Evolutionary conservation across 2,113 vertebrate species (phyloP), one percentile per base, ranked within the genome.

Genomic region (Perca schrenkii): DNA sequence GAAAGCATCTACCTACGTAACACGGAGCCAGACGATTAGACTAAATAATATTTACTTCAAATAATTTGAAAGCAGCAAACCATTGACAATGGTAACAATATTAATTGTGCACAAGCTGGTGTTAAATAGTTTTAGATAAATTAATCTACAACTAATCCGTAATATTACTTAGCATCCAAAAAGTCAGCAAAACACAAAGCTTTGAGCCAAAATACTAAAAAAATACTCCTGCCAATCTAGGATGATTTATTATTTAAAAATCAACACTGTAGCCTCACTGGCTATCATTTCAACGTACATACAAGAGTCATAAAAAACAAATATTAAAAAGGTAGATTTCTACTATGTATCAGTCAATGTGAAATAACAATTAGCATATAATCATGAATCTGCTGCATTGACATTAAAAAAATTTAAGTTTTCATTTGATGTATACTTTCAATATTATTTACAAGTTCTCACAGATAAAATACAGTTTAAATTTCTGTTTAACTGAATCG

Each of bases 1-100:
- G 66, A 77, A 13, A 52, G 10, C 60, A 77, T 83, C 71, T 74
- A 69, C 28, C 77, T 49, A 82, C 49, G 78, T 47, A 54, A 61
- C 22, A 22, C 46, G 14, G 3, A 80, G 31, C 47, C 8, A 68
- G 11, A 72, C 12, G 43, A 68, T 58, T 4, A 58, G 5, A 63
- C 74, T 62, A 31, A 74, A 61, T 22, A 74, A 61, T 22, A 43
- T 74, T 49, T 13, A 46, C 53, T 60, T 74, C 22, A 67, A 19
- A 34, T 19, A 11, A 63, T 84, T 67, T 34, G 11, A 69, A 36
- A 22, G 58, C 80, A 76, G 43, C 52, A 57, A 25, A 65, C 28
- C n/a, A 57, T 14, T 74, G 57, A 64, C 6, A 65, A 56, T 53
- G 50, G 60, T 16, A 78, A n/a, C 25, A 8, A 43, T 25, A 68